Conservation (phyloP, 2,888 invertebrate genomes). For the Apamea crenata region DNA sequence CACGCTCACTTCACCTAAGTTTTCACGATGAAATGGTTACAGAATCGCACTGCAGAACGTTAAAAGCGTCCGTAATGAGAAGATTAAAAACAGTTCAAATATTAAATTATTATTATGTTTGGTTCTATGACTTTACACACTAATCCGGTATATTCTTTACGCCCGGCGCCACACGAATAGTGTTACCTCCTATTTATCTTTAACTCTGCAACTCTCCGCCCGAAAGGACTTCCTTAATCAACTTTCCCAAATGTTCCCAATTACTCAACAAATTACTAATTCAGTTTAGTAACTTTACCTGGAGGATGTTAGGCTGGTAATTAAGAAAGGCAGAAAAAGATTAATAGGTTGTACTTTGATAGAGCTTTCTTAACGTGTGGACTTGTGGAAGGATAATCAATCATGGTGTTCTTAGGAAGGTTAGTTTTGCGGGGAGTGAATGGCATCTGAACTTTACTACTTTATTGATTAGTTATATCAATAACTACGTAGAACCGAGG, state of each 20-base stretch:
- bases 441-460: not conserved
- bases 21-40: too few species aligned
- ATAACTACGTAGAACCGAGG: not conserved
- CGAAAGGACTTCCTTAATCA: not conserved
- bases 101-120: too few species aligned
- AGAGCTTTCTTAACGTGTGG: slow-evolving; percentile 1
- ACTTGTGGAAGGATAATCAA: slow-evolving; percentile 8
- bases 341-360: slow-evolving; percentile 35
- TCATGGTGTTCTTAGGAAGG: slow-evolving; percentile 2
- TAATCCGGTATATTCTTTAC: too few species aligned
- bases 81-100: too few species aligned
- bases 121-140: too few species aligned
- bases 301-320: not conserved
- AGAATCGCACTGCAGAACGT: too few species aligned
- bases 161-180: too few species aligned
- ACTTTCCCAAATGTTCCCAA: slow-evolving; percentile 9
- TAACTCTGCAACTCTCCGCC: not conserved
- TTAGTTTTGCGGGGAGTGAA: not conserved
- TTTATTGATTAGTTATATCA: not conserved
- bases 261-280: slow-evolving; percentile 49
- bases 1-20: too few species aligned
- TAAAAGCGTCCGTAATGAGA: too few species aligned
- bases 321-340: slow-evolving; percentile 19
- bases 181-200: not conserved
- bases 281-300: slow-evolving; percentile 31